Evolutionary conservation across 2,888 invertebrate species (phyloP), one percentile per base, ranked within the genome.

Genomic region (Mimachlamys varia): DNA sequence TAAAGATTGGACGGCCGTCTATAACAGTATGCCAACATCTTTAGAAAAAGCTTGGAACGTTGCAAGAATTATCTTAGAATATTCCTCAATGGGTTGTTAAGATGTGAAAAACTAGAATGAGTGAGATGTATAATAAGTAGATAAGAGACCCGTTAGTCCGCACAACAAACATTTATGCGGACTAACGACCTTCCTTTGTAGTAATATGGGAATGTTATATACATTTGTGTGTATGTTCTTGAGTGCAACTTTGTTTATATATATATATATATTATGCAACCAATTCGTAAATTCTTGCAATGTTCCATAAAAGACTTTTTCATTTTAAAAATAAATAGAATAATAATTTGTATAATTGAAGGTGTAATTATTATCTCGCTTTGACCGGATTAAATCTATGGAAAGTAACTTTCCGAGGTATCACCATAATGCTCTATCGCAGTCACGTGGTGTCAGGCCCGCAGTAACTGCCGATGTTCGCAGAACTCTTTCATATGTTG

Each of bases 401-500:
- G 7, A 58, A 76, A 27, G 44, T 44, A 44, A 44, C 4, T 7
- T 33, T 76, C 76, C 76, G 19, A 27, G 27, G 76, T 27, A 76
- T 22, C 12, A 76, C 27, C 22, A 33, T 44, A 44, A 62, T 12
- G 15, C 53, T 44, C 44, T 3, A 44, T 7, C 4, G 44, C 44
- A 44, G 44, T 44, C 44, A 44, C 44, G 44, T 44, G 44, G 44
- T 44, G 44, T 76, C 76, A 76, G 22, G n/a, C 13, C 17, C n/a
- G 58, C 53, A n/a, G 22, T 37, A 58, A 50, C 7, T 27, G 58
- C 27, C 87, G 89, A 88, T 95, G 95, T 50, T 94, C 94, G 92
- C 95, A 95, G 44, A 95, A 93, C 49, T 91, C 92, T 89, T 93
- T 92, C 76, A 95, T 94, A 76, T 94, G 93, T 50, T 94, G 92